Percentiles rank a stretch among this genome's conserved stretches.
Conservation (phyloP, 1,140 invertebrate species). For the Mesaphorura yosii region DNA sequence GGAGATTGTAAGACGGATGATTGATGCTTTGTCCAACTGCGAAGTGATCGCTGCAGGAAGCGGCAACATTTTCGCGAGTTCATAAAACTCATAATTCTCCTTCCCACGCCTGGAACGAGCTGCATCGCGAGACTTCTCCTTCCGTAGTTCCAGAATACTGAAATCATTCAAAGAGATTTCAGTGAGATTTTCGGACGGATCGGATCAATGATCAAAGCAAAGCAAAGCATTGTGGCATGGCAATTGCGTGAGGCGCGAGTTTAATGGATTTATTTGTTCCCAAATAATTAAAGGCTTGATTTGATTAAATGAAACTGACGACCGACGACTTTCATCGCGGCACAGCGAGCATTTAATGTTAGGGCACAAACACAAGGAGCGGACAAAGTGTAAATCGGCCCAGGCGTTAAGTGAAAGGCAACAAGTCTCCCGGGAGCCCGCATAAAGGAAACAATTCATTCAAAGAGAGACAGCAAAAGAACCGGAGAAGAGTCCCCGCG, state of each 20-base stretch:
- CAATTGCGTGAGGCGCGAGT: too few relatives aligned
- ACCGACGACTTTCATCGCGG: too few relatives aligned
- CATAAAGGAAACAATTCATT: slow-evolving; percentile 12
- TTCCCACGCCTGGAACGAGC: slow-evolving; percentile 87
- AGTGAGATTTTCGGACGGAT: too few relatives aligned
- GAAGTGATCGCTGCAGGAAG: slow-evolving; percentile 91
- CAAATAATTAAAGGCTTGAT: too few relatives aligned
- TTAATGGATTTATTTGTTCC: too few relatives aligned
- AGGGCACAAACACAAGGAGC: too few relatives aligned
- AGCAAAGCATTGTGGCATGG: too few relatives aligned
- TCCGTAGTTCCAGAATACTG: slow-evolving; percentile 90
- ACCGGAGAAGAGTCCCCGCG: too few relatives aligned
- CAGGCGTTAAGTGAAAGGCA: slow-evolving; percentile 32
- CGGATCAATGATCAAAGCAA: too few relatives aligned
- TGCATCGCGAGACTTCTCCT: slow-evolving; percentile 93
- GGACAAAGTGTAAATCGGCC: too few relatives aligned
- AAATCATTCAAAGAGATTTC: slow-evolving; percentile 36
- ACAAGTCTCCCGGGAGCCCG: slow-evolving; percentile 23
- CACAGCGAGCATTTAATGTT: too few relatives aligned
- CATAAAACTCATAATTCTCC: slow-evolving; percentile 98
- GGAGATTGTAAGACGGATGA: slow-evolving; percentile 93
- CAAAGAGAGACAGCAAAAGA: background rate
- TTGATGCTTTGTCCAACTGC: slow-evolving; percentile 96
- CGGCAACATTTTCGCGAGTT: slow-evolving; percentile 92
- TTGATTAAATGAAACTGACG: too few relatives aligned